Evolutionary conservation across 2,113 vertebrate species (phyloP).

Genomic region (Tachuris rubrigastra): DNA sequence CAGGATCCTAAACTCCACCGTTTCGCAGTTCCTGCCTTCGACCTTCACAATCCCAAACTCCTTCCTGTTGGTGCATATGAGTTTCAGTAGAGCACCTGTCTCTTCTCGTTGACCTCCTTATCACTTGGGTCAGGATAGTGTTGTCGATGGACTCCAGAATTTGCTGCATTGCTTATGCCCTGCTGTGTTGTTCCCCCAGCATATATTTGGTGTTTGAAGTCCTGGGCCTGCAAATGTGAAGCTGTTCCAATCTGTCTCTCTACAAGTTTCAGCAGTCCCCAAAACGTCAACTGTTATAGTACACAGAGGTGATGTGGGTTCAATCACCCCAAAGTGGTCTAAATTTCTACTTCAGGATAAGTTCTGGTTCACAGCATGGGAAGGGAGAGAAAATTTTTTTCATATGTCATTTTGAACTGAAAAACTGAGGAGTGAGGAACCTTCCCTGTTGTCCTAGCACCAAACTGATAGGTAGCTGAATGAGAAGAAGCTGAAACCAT

Average conservation of each 20-base stretch:
- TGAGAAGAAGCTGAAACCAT: not conserved
- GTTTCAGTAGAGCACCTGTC: not conserved
- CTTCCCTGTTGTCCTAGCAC: not conserved
- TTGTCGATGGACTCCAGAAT: not conserved
- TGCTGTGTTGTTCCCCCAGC: not conserved
- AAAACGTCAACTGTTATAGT: not conserved
- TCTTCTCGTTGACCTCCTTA: too few species aligned
- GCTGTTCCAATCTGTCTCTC: not conserved
- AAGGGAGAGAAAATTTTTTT: not conserved
- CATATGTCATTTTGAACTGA: not conserved
- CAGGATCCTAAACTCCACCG: not conserved
- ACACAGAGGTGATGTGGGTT: not conserved
- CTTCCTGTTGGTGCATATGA: not conserved
- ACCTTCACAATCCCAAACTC: not conserved
- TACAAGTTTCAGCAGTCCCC: not conserved
- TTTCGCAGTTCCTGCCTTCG: rapidly evolving
- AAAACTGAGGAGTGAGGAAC: not conserved
- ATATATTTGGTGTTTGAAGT: not conserved
- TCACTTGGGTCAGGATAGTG: not conserved
- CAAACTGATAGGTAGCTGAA: not conserved
- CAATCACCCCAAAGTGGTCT: not conserved
- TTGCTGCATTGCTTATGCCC: not conserved
- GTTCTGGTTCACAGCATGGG: not conserved
- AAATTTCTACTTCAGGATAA: not conserved
- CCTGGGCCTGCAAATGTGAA: not conserved